Evolutionary conservation across 92 coral and sea anemone species (phyloP), one percentile per base, ranked within the genome.

Genomic region (Zoanthus gigantus): DNA sequence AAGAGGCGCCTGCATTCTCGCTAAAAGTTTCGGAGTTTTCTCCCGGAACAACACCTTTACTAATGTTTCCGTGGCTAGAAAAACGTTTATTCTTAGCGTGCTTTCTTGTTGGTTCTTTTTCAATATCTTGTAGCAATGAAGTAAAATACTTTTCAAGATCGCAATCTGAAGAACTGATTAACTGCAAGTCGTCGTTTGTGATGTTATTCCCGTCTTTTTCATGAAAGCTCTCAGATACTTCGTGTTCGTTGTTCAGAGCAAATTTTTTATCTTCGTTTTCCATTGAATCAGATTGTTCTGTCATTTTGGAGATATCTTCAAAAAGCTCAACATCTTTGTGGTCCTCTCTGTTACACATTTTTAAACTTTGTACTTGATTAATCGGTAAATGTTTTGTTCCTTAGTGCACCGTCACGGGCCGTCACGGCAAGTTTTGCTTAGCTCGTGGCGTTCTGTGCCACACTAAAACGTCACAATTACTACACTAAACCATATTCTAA

Each of bases 61-160:
- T 81, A 67, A 65, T 28, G 46, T 66, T 46, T 9, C 28, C 75
- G 15, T 6, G 46, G 56, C 52, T n/a, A 37, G 1, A 6, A 17
- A 44, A 7, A 56, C 5, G 12, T 4, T 37, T 23, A 13, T 63
- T 42, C 11, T 12, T 13, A 28, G 15, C 73, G 0, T 9, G 15
- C 10, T 44, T 66, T 1, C 44, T 16, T 46, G 45, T 47, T 9
- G 60, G 72, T 65, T 81, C 85, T 0, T 81, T 32, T 9, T 15
- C 44, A 3, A 81, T n/a, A 15, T 66, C 60, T 66, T 45, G 44
- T 30, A 81, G 29, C 74, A 81, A 23, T 63, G 46, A n/a, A 66
- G 63, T 68, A 81, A 81, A 81, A 30, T 81, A 81, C n/a, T 46
- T 66, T 66, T 81, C 85, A 16, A 81, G 53, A 46, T 81, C 85